A percentile compares a stretch with the other conserved stretches of the same genome.
These are phyloP conservation scores for Sebastes cheni DNA, from an alignment of 2,797 vertebrate species.

Conservation along the genomic window DNA sequence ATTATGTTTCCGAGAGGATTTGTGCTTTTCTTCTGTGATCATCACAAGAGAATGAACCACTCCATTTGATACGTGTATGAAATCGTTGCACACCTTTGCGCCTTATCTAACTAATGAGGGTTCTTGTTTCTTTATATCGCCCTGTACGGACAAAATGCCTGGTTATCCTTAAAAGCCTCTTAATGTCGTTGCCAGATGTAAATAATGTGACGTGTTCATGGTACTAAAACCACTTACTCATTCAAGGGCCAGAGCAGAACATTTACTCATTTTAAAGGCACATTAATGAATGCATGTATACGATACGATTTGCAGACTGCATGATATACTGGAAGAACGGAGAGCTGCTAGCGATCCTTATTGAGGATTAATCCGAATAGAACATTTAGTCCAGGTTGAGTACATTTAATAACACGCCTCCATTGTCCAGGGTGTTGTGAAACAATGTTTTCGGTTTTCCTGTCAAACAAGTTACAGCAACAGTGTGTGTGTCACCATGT, in stretches of 20 bases:
- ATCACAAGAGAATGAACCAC: conserved; percentile 37
- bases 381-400: conserved; percentile 16
- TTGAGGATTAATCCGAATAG: conserved; percentile 17
- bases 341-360: conserved; percentile 10
- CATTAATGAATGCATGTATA: conserved; percentile 55
- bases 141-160: conserved; percentile 31
- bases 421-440: conserved; percentile 9
- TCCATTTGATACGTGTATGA: conserved; percentile 42
- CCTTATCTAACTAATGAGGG: conserved; percentile 63
- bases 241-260: conserved; percentile 18
- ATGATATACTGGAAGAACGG: conserved; percentile 31
- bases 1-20: conserved; percentile 42
- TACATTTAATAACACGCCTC: conserved; percentile 8
- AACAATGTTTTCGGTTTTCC: not conserved
- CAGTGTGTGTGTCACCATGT: conserved; percentile 1
- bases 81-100: conserved; percentile 63
- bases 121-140: conserved; percentile 44
- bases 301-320: conserved; percentile 33
- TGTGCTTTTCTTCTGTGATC: conserved; percentile 19
- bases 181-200: conserved; percentile 57
- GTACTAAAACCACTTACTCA: conserved; percentile 40
- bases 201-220: conserved; percentile 53
- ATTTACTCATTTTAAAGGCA: conserved; percentile 20
- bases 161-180: conserved; percentile 31
- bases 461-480: conserved; percentile 25